Evolutionary conservation across 2,797 vertebrate genomes (phyloP).

Genomic region (Myotis myotis): DNA sequence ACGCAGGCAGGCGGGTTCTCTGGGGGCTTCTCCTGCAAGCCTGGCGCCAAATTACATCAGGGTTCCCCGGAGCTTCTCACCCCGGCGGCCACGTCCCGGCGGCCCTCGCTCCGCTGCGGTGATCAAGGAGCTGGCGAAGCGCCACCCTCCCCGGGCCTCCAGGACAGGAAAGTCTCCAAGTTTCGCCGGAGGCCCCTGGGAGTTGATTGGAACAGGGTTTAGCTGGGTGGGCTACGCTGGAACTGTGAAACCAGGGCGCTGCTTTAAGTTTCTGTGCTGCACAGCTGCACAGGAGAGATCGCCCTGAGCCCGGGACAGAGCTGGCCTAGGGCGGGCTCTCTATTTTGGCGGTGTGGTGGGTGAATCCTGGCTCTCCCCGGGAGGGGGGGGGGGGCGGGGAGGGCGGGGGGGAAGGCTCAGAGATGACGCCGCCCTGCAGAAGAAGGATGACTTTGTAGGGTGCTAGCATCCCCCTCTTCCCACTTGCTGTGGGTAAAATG

Average conservation of each 20-base stretch:
- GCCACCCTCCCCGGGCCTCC: not conserved
- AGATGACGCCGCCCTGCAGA: not conserved
- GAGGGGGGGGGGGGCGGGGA: no score
- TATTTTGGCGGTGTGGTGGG: not conserved
- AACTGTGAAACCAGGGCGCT: not conserved
- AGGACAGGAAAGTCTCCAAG: not conserved
- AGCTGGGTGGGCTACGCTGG: not conserved
- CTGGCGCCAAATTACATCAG: slow-evolving; percentile 46
- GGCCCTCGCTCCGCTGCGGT: not conserved
- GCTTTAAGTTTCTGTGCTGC: not conserved
- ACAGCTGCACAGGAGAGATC: not conserved
- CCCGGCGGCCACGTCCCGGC: not conserved
- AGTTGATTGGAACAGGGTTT: not conserved
- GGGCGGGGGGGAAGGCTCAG: fast-evolving
- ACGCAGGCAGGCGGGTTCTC: slow-evolving; percentile 30
- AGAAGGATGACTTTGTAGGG: not conserved
- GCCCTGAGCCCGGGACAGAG: not conserved
- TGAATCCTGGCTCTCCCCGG: not conserved
- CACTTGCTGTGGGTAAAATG: not conserved
- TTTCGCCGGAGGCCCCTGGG: not conserved
- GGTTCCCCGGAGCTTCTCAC: not conserved
- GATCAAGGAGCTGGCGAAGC: slow-evolving; percentile 33
- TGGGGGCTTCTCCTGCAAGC: slow-evolving; percentile 51
- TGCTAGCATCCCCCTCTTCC: not conserved
- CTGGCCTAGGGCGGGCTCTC: not conserved